Percentiles rank a stretch among this genome's conserved stretches.
phyloP scores from a whole-genome alignment of 2,797 vertebrate species.

The Poeciliopsis gracilis region DNA sequence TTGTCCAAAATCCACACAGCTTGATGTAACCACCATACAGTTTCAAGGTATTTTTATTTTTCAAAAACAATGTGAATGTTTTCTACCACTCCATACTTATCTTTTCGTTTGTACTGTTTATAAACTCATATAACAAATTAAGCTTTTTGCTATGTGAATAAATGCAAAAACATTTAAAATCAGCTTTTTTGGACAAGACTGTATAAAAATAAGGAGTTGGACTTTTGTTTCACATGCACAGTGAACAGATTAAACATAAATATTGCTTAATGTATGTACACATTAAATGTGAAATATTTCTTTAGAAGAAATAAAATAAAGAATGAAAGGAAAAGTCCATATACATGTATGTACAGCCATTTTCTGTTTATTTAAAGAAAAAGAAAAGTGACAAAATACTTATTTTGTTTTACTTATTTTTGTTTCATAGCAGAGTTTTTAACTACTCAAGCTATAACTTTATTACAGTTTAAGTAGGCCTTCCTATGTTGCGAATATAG shows the following conservation, averaged over 20 bases:
- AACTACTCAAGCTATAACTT: not conserved
- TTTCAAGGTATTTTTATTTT: not conserved
- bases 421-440: no score
- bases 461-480: no score
- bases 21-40: not conserved
- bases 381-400: not conserved
- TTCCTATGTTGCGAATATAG: no score
- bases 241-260: not conserved
- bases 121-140: not conserved
- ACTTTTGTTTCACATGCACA: not conserved
- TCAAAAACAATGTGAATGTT: not conserved
- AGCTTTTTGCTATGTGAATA: not conserved
- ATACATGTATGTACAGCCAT: not conserved
- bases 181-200: no score
- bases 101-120: not conserved
- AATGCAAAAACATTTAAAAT: not conserved
- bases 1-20: not conserved
- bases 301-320: not conserved
- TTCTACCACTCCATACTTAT: not conserved
- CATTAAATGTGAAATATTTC: no score
- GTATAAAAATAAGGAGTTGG: not conserved
- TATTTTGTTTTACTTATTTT: not conserved
- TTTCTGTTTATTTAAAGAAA: not conserved
- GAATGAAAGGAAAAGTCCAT: not conserved
- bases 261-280: not conserved